Evolutionary conservation across 2,113 vertebrate species (phyloP).

Genomic region (Lophius piscatorius): DNA sequence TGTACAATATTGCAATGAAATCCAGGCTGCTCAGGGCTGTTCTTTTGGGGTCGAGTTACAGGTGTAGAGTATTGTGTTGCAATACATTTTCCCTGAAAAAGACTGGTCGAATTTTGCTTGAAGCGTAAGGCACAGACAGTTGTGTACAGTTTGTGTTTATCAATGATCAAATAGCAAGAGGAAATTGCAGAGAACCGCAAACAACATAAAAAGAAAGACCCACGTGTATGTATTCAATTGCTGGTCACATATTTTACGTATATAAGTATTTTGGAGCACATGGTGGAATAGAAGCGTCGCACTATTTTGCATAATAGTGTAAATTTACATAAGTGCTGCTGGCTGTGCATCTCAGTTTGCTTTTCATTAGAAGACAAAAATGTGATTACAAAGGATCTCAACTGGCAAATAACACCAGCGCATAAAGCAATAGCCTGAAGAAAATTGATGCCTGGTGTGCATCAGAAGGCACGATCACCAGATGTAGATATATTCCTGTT

Average conservation of each 20-base stretch:
- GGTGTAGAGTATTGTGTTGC: not conserved
- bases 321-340: slow-evolving; percentile 19
- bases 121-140: not conserved
- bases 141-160: not conserved
- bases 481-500: slow-evolving; percentile 1
- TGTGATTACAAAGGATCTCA: not conserved
- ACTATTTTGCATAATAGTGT: not conserved
- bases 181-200: not conserved
- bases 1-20: slow-evolving; percentile 4
- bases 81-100: not conserved
- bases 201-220: too few relatives aligned
- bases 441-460: not conserved
- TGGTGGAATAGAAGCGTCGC: not conserved
- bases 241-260: not conserved
- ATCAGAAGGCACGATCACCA: not conserved
- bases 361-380: slow-evolving; percentile 9
- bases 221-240: not conserved
- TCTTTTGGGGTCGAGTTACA: not conserved
- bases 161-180: not conserved
- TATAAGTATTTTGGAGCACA: not conserved
- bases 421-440: not conserved
- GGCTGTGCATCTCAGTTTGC: slow-evolving; percentile 1
- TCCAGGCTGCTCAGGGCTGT: not conserved
- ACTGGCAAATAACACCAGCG: not conserved
- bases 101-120: slow-evolving; percentile 3